Conservation (phyloP, 2,797 vertebrate species). For the Poecilia gillii region DNA sequence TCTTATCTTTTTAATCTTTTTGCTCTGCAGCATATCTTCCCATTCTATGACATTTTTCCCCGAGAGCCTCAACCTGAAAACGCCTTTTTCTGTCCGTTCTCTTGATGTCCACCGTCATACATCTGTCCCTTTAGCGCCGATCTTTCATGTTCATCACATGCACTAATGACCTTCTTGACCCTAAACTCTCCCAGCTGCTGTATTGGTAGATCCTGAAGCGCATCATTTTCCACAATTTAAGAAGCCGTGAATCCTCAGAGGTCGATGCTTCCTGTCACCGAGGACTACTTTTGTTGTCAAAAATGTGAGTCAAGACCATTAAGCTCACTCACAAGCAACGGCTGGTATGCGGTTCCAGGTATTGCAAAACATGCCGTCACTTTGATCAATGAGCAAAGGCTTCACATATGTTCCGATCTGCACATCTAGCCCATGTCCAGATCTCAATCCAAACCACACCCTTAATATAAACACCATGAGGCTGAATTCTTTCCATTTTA, state of each 20-base stretch:
- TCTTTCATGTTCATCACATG: slow-evolving; percentile 52
- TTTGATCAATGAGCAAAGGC: slow-evolving; percentile 28
- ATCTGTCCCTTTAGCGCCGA: slow-evolving; percentile 31
- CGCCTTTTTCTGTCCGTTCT: slow-evolving; percentile 20
- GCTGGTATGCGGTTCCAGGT: slow-evolving; percentile 36
- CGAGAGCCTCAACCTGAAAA: slow-evolving; percentile 8
- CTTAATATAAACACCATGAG: slow-evolving; percentile 54
- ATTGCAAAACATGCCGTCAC: slow-evolving; percentile 47
- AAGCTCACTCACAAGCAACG: slow-evolving; percentile 20
- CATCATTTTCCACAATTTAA: slow-evolving; percentile 56
- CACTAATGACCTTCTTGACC: slow-evolving; percentile 37
- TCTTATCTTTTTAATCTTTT: slow-evolving; percentile 24
- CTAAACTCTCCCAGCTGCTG: slow-evolving; percentile 67
- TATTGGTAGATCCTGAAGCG: slow-evolving; percentile 16
- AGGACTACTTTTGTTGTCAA: slow-evolving; percentile 35
- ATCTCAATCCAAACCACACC: slow-evolving; percentile 42
- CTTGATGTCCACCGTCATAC: slow-evolving; percentile 27
- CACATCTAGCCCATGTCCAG: slow-evolving; percentile 38
- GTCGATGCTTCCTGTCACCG: slow-evolving; percentile 37
- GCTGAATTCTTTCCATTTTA: not conserved
- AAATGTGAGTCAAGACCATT: not conserved
- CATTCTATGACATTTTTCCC: slow-evolving; percentile 1
- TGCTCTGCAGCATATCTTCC: slow-evolving; percentile 1
- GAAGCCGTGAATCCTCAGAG: slow-evolving; percentile 56
- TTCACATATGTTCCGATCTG: slow-evolving; percentile 38